Conservation (phyloP, 2,113 vertebrate species). For the Stomatorhinus ivindoensis region DNA sequence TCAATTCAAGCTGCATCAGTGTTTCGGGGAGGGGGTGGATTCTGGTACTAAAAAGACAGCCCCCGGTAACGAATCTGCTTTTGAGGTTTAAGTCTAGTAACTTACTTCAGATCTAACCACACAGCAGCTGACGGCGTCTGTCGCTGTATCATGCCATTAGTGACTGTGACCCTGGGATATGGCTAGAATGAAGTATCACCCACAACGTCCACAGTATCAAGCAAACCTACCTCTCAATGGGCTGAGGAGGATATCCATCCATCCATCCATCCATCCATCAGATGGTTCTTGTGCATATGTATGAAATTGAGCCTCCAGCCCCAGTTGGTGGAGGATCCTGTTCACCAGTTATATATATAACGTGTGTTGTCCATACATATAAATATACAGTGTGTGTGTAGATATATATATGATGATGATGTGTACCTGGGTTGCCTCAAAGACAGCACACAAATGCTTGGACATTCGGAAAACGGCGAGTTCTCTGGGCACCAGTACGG, state of each 20-base stretch:
- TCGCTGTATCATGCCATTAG: neutral
- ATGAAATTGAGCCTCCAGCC: too few relatives aligned
- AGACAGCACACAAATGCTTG: neutral
- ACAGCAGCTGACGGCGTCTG: neutral
- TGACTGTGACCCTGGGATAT: neutral
- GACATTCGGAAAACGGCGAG: neutral
- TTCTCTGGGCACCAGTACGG: constrained; percentile 31
- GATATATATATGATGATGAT: neutral
- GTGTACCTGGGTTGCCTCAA: neutral
- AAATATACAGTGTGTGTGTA: too few relatives aligned
- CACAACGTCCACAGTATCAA: neutral
- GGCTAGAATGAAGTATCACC: neutral
- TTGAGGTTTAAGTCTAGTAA: neutral
- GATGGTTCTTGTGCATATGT: neutral
- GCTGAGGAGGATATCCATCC: neutral
- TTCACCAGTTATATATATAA: too few relatives aligned
- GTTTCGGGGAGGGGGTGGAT: neutral
- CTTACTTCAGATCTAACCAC: neutral
- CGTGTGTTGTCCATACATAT: too few relatives aligned
- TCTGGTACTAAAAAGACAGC: neutral
- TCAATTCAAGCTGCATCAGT: neutral
- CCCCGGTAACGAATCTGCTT: neutral
- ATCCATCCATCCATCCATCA: neutral
- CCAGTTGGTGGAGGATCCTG: too few relatives aligned
- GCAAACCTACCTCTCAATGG: neutral